Evolutionary conservation across 2,888 invertebrate genomes (phyloP), one percentile per base, ranked within the genome.

Genomic region (Tetramorium bicarinatum): DNA sequence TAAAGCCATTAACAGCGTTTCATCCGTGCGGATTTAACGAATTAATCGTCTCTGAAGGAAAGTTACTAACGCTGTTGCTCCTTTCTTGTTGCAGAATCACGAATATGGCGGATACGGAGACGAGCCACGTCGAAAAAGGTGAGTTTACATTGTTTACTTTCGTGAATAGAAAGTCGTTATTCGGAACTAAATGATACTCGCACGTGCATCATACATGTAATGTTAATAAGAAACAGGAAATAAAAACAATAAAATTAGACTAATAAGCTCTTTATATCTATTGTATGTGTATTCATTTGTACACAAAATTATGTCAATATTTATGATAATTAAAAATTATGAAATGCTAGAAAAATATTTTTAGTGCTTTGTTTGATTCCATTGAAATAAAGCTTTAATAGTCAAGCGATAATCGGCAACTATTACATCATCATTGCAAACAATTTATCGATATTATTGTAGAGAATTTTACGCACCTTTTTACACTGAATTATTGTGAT

Each of bases 41-140:
- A n/a, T 41, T 72, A 38, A 77, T 18, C 49, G 9, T 49, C 47
- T 61, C 6, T 41, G 18, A 44, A 3, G 21, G 25, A 54, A 21
- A 9, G 59, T 56, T 62, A 25, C 25, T 85, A 56, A 87, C 11
- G 49, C 56, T 34, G 4, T 66, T 21, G 56, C 18, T 84, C 76
- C 69, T 56, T 82, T 88, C 85, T 75, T 90, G 85, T 89, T 94
- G 71, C 94, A 95, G 94, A 95, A 95, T 91, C 94, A 95, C 92
- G 95, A 95, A 87, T 95, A 95, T 91, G 93, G 94, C 86, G 94
- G 94, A 52, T 95, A 95, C 86, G 95, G 94, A 21, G 95, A 95
- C 56, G 95, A 95, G 75, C 95, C 95, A 21, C 92, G 95, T 79
- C 93, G 95, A 85, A 95, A 95, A 90, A 95, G 95, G 95, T 95